Evolutionary conservation across 2,888 invertebrate genomes (phyloP), one percentile per base, ranked within the genome.

Genomic region (Nysson spinosus): DNA sequence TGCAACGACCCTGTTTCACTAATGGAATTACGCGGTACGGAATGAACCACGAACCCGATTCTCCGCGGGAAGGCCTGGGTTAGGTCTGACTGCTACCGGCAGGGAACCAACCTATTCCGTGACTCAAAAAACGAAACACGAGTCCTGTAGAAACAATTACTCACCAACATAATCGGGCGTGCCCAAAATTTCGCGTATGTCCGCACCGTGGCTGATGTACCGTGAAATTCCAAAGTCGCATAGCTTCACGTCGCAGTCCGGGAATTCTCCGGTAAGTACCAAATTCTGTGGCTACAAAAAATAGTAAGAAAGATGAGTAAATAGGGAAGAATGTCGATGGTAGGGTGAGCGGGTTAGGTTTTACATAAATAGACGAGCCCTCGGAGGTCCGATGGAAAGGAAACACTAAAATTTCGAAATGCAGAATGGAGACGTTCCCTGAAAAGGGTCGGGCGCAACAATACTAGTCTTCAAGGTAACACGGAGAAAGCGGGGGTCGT

Each of bases 221-320:
- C 97, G 93, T 66, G 97, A 96, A 86, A 97, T 96, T 67, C 97
- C 97, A 86, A 97, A 96, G 90, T 97, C 97, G 88, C 97, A 97
- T 75, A 97, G 92, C 84, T 96, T 94, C 67, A 97, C 92, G 83
- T 95, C 93, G 88, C 92, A 92, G 86, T 93, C 91, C 67, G 92
- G 91, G 82, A 90, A 91, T 79, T 92, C 92, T 50, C 93, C 93
- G 69, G 95, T 93, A 75, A 98, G 91, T 82, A 98, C 91, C 85
- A 98, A 91, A 89, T 98, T 98, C 90, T 98, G 98, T 35, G 98
- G 98, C 92, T 98, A 88, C 9, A 89, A 89, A n/a, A 35, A 40
- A 11, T 3, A 42, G 12, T 1, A 4, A 40, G 9, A 40, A 20
- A 7, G 9, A 20, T 40, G 4, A 20, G 22, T 19, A 3, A 7